Evolutionary conservation across 2,113 vertebrate genomes (phyloP), one percentile per base, ranked within the genome.

Genomic region (Dromaius novaehollandiae): DNA sequence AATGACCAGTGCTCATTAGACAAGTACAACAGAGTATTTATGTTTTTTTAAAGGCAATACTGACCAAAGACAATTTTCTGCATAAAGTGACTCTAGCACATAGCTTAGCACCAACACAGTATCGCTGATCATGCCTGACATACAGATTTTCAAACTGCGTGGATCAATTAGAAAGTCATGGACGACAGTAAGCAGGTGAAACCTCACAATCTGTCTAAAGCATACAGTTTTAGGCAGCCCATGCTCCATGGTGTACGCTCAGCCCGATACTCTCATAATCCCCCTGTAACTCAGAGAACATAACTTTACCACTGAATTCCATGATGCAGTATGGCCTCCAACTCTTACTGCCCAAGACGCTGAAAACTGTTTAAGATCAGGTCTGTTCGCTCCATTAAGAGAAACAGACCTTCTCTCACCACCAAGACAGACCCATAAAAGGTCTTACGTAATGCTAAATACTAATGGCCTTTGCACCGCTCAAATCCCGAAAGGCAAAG

Each of bases 101-200:
- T 64, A 75, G 63, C 2, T 4, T 11, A 55, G 26, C 76, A 91
- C 55, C 85, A 71, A 50, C 20, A 44, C 48, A 69, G 51, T 5
- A 11, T 61, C 25, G 68, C 56, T 95, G 91, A 83, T 16, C 66
- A 78, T 25, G n/a, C 86, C 92, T 95, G 89, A 93, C 66, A 44
- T 25, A 65, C 74, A 96, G 92, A 84, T 93, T 95, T 97, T 70
- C 78, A 95, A 88, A 79, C 40, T 66, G 16, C 24, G 4, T 8
- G 5, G 34, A 81, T 76, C 86, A 34, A 73, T 94, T 88, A 91
- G 32, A 88, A 82, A 91, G 82, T 63, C 74, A 50, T 7, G 11
- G 28, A 42, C 63, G 48, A 44, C 0, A 0, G 71, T 16, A 42
- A 89, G 40, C 42, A 46, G 58, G 24, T 80, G 75, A 91, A 96